Base-by-base conservation (phyloP, 2,113 vertebrate species). In the Epinephelus fuscoguttatus region DNA sequence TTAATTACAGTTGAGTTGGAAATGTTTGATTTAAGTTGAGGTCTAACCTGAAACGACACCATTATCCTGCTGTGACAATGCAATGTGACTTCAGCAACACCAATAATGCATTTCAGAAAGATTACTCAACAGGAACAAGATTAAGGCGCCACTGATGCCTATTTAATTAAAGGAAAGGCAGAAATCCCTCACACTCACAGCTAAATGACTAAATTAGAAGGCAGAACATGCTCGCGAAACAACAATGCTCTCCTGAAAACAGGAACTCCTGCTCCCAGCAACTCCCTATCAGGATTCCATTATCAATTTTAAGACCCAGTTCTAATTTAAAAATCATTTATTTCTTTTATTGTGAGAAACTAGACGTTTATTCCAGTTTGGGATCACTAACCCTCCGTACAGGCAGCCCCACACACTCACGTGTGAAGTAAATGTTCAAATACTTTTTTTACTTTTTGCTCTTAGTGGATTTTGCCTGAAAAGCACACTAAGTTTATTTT, bases 161-260 rank as follows among this genome's bases (percentile, higher is more conserved):
- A 49, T 90, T 91, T 92, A 89, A 94, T 90, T 89, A 92, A 90
- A 89, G 47, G 56, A 75, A 84, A 80, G 56, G 69, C 57, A 80
- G 37, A 74, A 84, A 91, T 82, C 67, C 67, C 78, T 80, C 81
- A 85, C 52, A 89, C 59, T 67, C 80, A 37, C 56, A 84, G 79
- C 84, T 49, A 76, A 90, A 84, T 70, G 63, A 78, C 71, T 78
- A 30, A 75, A 75, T 89, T 62, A 82, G 78, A 71, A 81, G 61
- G 72, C 75, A 73, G 57, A 70, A 61, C 78, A 80, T 74, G 80
- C 60, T 73, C 71, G 63, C 30, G 3, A 15, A 75, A 64, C 42
- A 45, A 62, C 60, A 81, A 63, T 2, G 33, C 66, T 79, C 69
- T 76, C 27, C 27, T 61, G 42, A 67, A 81, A 78, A 37, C 55